phyloP scores from a whole-genome alignment of 2,888 invertebrate genomes.

The Conchocele bisecta region DNA sequence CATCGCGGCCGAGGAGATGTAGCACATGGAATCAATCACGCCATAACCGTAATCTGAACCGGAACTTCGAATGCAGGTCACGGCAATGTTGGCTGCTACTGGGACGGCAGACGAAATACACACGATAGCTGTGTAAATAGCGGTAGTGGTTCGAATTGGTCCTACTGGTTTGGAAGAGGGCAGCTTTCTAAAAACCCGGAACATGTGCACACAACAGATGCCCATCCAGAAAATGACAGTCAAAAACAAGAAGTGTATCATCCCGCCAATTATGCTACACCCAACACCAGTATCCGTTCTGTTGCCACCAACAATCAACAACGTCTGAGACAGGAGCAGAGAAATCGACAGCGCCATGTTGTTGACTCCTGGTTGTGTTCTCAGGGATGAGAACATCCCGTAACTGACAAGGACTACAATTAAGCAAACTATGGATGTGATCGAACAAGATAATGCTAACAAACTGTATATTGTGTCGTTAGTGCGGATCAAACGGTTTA shows the following conservation, averaged over 20 bases:
- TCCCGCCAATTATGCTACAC: neutral
- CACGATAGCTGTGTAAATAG: too few species aligned
- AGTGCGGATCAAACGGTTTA: too few species aligned
- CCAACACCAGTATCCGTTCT: neutral
- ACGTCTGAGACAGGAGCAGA: neutral
- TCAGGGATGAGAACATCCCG: neutral
- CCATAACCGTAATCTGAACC: conserved; percentile 36
- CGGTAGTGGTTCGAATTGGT: too few species aligned
- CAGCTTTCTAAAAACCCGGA: neutral
- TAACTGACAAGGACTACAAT: neutral
- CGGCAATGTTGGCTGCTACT: conserved; percentile 24
- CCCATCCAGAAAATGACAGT: neutral
- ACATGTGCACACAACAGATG: conserved; percentile 6
- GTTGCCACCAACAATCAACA: neutral
- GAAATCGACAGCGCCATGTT: neutral
- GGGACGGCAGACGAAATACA: too few species aligned
- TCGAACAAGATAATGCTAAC: too few species aligned
- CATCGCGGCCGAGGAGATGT: conserved; percentile 30
- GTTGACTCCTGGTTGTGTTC: conserved; percentile 10
- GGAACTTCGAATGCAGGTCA: neutral
- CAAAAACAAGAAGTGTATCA: neutral
- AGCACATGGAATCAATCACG: conserved; percentile 17
- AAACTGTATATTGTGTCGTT: too few species aligned
- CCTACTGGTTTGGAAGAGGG: too few species aligned
- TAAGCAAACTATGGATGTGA: neutral